These are phyloP conservation scores for Psilanteris sp. DNA, from an alignment of 1,140 invertebrate genomes.

Conservation along the genomic window DNA sequence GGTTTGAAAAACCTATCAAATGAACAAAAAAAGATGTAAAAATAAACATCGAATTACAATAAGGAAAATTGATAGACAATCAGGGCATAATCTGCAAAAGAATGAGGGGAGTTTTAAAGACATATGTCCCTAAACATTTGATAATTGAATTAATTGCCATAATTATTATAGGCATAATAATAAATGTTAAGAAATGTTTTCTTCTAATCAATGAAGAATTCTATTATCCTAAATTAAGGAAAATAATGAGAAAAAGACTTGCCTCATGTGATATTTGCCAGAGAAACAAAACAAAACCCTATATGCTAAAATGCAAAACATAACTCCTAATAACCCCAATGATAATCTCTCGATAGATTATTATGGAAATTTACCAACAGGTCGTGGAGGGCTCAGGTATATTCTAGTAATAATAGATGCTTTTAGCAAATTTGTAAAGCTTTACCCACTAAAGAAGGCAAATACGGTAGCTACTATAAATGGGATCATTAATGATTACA, in stretches of 20 bases:
- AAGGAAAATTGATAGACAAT: too few species aligned
- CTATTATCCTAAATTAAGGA: too few species aligned
- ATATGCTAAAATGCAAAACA: conserved; percentile 8
- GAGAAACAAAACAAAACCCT: conserved; percentile 13
- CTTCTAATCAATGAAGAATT: too few species aligned
- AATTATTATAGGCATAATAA: too few species aligned
- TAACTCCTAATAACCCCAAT: not conserved
- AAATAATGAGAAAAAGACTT: not conserved
- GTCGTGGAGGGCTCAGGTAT: conserved; percentile 47
- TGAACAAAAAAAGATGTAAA: too few species aligned
- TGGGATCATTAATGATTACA: conserved; percentile 47
- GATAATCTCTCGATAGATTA: conserved; percentile 65
- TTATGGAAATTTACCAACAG: conserved; percentile 65
- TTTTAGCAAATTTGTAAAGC: conserved; percentile 67
- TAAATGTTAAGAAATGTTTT: too few species aligned
- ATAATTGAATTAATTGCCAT: too few species aligned
- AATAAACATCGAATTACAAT: too few species aligned
- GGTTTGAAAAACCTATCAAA: too few species aligned
- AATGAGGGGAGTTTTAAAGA: too few species aligned
- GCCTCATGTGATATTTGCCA: conserved; percentile 17
- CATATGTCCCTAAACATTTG: too few species aligned
- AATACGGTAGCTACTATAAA: conserved; percentile 41
- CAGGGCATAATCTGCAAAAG: too few species aligned
- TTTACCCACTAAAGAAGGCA: conserved; percentile 64
- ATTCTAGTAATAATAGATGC: conserved; percentile 68